Base-by-base conservation (phyloP, 2,888 invertebrate species). In the Synergus laeviventris region DNA sequence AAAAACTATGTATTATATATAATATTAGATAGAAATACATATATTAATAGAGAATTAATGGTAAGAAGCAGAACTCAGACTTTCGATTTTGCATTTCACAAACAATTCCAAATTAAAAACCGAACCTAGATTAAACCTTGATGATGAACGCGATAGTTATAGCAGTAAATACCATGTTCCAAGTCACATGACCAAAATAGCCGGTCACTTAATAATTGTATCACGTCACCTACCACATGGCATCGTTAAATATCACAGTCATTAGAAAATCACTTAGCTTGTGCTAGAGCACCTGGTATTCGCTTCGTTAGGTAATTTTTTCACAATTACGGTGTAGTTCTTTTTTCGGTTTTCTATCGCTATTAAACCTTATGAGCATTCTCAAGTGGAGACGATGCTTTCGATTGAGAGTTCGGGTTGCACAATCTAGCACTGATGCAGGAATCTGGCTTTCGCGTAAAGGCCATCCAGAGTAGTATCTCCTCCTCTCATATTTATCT, bases 401-500 rank as follows among this genome's bases (percentile, higher is more conserved):
- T 76, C 75, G 77, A 79, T 79, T 56, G 76, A 75, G 76, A 79
- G 76, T 76, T 78, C 74, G 73, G 21, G 73, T 79, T 79, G 75
- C 74, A 73, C 79, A 75, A 79, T 62, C 21, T 42, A 16, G 14
- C 8, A 54, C 38, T 45, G 73, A 76, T 74, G 74, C 73, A 76
- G 39, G 21, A 79, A 76, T 79, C 79, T 78, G 77, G 80, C 81
- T 85, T 85, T 84, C 81, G 81, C 78, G 73, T 73, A 80, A 77
- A 78, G 77, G 76, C 74, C 74, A 78, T 74, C 76, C 64, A n/a
- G 54, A 80, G 79, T 78, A 77, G 76, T 81, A 79, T 78, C 82
- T 77, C 73, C 75, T 77, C 75, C 74, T 59, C 60, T 62, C 56
- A 54, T 66, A 60, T 80, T 79, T 83, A 79, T 78, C 81, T 82